phyloP scores from a whole-genome alignment of 2,797 vertebrate genomes.

The Chelon auratus region DNA sequence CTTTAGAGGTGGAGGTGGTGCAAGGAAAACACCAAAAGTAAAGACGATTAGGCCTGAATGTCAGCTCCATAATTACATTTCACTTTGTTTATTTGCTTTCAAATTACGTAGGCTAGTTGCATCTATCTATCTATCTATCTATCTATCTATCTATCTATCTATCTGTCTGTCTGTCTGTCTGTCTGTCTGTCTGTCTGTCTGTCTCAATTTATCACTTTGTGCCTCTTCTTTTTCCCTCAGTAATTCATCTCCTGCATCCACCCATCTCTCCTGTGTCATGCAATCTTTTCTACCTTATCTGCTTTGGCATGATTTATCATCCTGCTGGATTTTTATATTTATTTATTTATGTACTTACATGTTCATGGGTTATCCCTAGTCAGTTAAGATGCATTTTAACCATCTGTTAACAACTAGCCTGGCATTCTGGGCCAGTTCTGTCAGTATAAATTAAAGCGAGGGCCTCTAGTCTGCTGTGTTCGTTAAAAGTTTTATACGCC shows the following conservation, averaged over 20 bases:
- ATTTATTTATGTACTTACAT: not conserved
- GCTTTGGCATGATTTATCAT: not conserved
- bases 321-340: not conserved
- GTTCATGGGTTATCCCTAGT: constrained; percentile 6
- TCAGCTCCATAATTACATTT: not conserved
- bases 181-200: constrained; percentile 18
- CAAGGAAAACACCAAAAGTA: not conserved
- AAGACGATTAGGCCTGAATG: not conserved
- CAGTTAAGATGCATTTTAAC: constrained; percentile 10
- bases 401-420: not conserved
- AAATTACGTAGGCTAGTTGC: not conserved
- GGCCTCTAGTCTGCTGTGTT: no score
- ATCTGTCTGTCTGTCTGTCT: constrained; percentile 22
- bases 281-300: not conserved
- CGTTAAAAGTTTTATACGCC: no score
- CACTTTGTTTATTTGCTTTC: not conserved
- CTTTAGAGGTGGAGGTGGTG: not conserved
- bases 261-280: constrained; percentile 11
- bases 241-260: constrained; percentile 31
- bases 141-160: constrained; percentile 12
- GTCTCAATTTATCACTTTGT: not conserved
- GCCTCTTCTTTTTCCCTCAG: constrained; percentile 22
- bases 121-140: constrained; percentile 16
- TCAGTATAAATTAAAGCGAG: not conserved
- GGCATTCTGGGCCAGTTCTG: not conserved